Base-by-base conservation (phyloP, 1,140 invertebrate genomes). In the Grapholita molesta region DNA sequence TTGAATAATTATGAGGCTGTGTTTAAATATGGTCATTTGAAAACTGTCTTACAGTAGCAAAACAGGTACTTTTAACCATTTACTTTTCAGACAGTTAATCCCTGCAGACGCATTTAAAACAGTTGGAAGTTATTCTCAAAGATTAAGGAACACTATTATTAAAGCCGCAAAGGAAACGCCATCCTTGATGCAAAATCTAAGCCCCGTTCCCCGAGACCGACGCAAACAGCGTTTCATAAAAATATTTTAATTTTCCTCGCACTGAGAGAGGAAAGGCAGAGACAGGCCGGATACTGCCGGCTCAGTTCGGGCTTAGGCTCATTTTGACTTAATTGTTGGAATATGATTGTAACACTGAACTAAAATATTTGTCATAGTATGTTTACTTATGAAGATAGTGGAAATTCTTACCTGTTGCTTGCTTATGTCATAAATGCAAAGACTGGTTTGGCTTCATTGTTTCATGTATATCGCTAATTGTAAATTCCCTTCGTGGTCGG, bases 91-190 rank as follows among this genome's bases (percentile, higher is more conserved):
- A 12, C 15, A 15, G 18, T 48, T 48, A 48, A 48, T 5, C 42
- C 15, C 42, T 48, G n/a, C 18, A 48, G 18, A 48, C 7, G 42
- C 42, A 48, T 48, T 30, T 48, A 48, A 48, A 48, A 15, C 42
- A 7, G 42, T 48, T 48, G 15, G 42, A 48, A 48, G n/a, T 61
- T 61, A 25, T 61, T 61, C 55, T 30, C 4, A 25, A 25, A 25
- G 55, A 61, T 61, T 61, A 61, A 61, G n/a, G 25, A 61, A 61
- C 55, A 61, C 55, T 61, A 57, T 57, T 61, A 61, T 61, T 28
- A 61, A 61, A 61, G 25, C 53, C 53, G 53, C 55, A 61, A 30
- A 61, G 55, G 53, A 32, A 61, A 25, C 55, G 53, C 25, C 55
- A 25, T 61, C 12, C 24, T 25, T 25, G 24, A 30, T 61, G 55